Percentiles rank a stretch among this genome's conserved stretches.
Conservation (phyloP, 2,888 invertebrate species). For the Pollenia labialis region DNA sequence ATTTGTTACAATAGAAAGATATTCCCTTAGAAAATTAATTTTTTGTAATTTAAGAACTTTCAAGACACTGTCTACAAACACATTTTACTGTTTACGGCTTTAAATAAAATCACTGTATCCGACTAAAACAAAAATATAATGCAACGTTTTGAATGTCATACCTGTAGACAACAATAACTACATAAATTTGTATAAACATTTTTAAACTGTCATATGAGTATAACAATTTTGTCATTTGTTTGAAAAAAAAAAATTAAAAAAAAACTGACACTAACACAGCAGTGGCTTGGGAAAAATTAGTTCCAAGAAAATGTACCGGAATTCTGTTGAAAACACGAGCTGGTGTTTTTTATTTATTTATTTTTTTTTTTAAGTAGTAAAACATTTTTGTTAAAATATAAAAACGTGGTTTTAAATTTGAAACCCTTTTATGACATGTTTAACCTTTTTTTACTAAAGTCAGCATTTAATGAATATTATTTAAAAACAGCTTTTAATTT, state of each 20-base stretch:
- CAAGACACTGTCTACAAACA: slow-evolving; percentile 3
- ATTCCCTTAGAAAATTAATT: neutral
- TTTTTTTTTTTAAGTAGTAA: slow-evolving; percentile 33
- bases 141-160: slow-evolving; percentile 57
- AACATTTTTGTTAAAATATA: slow-evolving; percentile 47
- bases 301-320: slow-evolving; percentile 83
- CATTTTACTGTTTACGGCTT: neutral
- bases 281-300: slow-evolving; percentile 80
- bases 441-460: slow-evolving; percentile 22
- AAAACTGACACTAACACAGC: slow-evolving; percentile 35
- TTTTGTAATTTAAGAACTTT: slow-evolving; percentile 26
- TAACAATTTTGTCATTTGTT: slow-evolving; percentile 49
- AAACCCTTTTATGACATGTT: slow-evolving; percentile 39
- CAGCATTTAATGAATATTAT: slow-evolving; percentile 58
- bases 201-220: slow-evolving; percentile 45
- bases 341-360: slow-evolving; percentile 52
- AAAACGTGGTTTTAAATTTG: slow-evolving; percentile 55
- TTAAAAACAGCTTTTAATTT: slow-evolving; percentile 7
- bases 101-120: neutral
- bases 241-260: slow-evolving; percentile 18
- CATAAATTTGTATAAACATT: slow-evolving; percentile 9
- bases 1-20: no score
- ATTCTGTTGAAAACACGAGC: slow-evolving; percentile 80
- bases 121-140: neutral
- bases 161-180: slow-evolving; percentile 40